Evolutionary conservation across 2,888 invertebrate genomes (phyloP).

Genomic region (Campaea margaritaria): DNA sequence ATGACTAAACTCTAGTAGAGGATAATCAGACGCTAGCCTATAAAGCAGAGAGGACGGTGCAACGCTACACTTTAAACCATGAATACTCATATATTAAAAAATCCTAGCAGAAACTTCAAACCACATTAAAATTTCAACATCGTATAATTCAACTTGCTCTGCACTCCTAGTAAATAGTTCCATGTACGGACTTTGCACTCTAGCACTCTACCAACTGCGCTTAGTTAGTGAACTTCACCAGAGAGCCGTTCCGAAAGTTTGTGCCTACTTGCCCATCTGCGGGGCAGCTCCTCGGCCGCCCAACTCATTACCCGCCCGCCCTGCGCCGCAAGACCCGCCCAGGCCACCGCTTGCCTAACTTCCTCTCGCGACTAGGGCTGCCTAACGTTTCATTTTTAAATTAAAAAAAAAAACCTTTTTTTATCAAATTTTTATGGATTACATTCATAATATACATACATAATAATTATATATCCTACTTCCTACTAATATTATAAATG

Average conservation of each 20-base stretch:
- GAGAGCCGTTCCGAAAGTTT: slow-evolving; percentile 30
- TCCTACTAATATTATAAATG: too few relatives aligned
- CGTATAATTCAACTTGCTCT: slow-evolving; percentile 3
- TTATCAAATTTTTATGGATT: too few relatives aligned
- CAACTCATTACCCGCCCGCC: slow-evolving; percentile 72
- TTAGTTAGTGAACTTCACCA: slow-evolving; percentile 27
- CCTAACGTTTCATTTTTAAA: neutral
- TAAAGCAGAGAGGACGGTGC: too few relatives aligned
- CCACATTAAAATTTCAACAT: slow-evolving; percentile 1
- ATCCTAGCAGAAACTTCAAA: neutral
- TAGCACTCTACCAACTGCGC: slow-evolving; percentile 22
- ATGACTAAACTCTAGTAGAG: too few relatives aligned
- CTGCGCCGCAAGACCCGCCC: slow-evolving; percentile 76
- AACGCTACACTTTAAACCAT: too few relatives aligned
- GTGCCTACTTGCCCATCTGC: slow-evolving; percentile 56
- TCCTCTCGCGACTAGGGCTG: slow-evolving; percentile 53
- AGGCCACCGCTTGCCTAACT: slow-evolving; percentile 66
- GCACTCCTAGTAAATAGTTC: slow-evolving; percentile 14
- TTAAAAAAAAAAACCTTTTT: too few relatives aligned
- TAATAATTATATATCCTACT: too few relatives aligned
- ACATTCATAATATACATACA: too few relatives aligned
- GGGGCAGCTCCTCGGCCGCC: slow-evolving; percentile 45
- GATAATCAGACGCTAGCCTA: too few relatives aligned
- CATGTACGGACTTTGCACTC: slow-evolving; percentile 15
- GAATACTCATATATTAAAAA: too few relatives aligned